Percentiles rank a stretch among this genome's conserved stretches.
Conservation (phyloP, 2,888 invertebrate genomes). For the Agrochola circellaris region DNA sequence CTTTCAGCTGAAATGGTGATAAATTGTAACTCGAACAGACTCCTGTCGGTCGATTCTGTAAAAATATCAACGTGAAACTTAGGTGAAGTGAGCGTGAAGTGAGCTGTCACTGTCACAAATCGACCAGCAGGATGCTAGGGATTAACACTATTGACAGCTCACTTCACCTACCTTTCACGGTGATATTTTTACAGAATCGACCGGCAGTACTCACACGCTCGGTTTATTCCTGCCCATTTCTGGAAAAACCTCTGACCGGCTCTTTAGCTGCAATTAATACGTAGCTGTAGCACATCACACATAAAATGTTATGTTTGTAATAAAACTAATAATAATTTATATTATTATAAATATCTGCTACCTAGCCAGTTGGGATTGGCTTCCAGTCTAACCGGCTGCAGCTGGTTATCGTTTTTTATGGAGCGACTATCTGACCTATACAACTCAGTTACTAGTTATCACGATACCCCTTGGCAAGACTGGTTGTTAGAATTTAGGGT, state of each 20-base stretch:
- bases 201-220: neutral
- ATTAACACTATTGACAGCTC: too few species aligned
- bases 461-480: neutral
- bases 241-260: neutral
- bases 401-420: neutral
- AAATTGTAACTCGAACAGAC: too few species aligned
- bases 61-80: too few species aligned
- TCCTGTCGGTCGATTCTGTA: too few species aligned
- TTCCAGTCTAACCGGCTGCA: too few species aligned
- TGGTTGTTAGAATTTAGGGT: neutral
- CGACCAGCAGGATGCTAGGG: too few species aligned
- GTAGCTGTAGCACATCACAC: neutral
- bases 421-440: neutral
- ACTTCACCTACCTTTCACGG: too few species aligned
- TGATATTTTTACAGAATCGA: too few species aligned
- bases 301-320: neutral
- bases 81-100: too few species aligned
- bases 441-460: neutral
- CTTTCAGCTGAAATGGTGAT: neutral
- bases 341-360: neutral
- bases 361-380: neutral
- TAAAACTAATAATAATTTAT: neutral
- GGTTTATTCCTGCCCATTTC: neutral
- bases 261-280: neutral
- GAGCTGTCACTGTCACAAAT: too few species aligned